Evolutionary conservation across 2,888 invertebrate species (phyloP).

Genomic region (Sinotaia quadrata): DNA sequence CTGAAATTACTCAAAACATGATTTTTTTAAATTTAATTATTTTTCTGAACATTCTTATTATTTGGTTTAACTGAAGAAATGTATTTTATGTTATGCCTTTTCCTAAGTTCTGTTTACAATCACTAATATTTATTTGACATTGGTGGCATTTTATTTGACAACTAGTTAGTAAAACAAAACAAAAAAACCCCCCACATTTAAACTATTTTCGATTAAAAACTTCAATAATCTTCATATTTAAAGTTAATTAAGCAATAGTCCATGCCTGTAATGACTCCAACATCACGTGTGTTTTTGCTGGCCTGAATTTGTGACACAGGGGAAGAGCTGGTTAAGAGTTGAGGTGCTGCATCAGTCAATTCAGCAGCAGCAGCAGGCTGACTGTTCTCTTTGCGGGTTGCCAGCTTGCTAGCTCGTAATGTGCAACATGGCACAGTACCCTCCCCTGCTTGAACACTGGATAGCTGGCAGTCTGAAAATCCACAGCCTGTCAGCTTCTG

Average conservation of each 20-base stretch:
- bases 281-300: slow-evolving; percentile 23
- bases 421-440: slow-evolving; percentile 17
- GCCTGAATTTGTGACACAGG: neutral
- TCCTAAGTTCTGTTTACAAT: too few species aligned
- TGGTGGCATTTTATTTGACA: too few species aligned
- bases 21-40: too few species aligned
- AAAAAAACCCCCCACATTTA: too few species aligned
- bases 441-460: neutral
- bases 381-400: neutral
- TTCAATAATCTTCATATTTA: neutral
- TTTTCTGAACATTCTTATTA: too few species aligned
- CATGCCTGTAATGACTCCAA: slow-evolving; percentile 35
- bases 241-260: neutral
- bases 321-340: slow-evolving; percentile 9
- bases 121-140: too few species aligned
- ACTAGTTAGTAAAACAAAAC: too few species aligned
- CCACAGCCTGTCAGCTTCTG: neutral
- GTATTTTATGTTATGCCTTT: too few species aligned
- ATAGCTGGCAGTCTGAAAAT: too few species aligned
- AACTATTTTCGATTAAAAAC: too few species aligned
- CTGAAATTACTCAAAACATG: too few species aligned
- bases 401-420: slow-evolving; percentile 24
- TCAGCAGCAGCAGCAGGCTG: slow-evolving; percentile 13
- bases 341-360: neutral
- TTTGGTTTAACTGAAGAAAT: too few species aligned